Base-by-base conservation (phyloP, 1,140 invertebrate species). In the Drosophila pandora region DNA sequence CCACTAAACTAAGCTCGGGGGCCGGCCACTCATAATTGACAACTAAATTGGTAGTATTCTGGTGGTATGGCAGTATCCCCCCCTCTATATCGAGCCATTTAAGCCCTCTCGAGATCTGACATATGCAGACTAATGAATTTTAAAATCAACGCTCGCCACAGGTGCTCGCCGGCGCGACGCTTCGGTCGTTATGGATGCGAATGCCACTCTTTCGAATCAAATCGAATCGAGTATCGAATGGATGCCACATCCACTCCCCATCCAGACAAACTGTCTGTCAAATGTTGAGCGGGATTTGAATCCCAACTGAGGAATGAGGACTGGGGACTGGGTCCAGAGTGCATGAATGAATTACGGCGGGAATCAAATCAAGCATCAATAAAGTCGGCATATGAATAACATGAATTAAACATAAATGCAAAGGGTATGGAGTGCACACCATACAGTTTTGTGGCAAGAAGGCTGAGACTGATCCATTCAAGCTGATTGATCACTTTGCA, bases 81-180 rank as follows among this genome's bases (percentile, higher is more conserved):
- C 7, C 2, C 13, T 67, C 53, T 34, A 48, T 23, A 34, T 41
- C 17, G 21, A 37, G 22, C 13, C 10, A 3, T 10, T 13, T 41
- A 49, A 23, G 32, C 67, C 32, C 59, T 56, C 73, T 43, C 57
- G 61, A 58, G 62, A 71, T 88, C 72, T 90, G 89, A 90, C 84
- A 90, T 81, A 87, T 87, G 81, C 84, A 89, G 89, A 87, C 89
- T 90, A 90, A 90, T 90, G 89, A 90, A 90, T 90, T 90, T 90
- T 90, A 90, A 90, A 90, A 90, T 90, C 87, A 85, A 88, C 83
- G 83, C 83, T 83, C 83, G 64, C 83, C 83, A 89, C 83, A 88
- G 83, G 83, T 88, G 83, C 83, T 17, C 17, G 17, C 17, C 17
- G 17, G 17, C 61, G 10, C 76, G 45, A 13, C 1, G 21, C 13